Evolutionary conservation across 2,888 invertebrate species (phyloP).

Genomic region (Mesoligia furuncula): DNA sequence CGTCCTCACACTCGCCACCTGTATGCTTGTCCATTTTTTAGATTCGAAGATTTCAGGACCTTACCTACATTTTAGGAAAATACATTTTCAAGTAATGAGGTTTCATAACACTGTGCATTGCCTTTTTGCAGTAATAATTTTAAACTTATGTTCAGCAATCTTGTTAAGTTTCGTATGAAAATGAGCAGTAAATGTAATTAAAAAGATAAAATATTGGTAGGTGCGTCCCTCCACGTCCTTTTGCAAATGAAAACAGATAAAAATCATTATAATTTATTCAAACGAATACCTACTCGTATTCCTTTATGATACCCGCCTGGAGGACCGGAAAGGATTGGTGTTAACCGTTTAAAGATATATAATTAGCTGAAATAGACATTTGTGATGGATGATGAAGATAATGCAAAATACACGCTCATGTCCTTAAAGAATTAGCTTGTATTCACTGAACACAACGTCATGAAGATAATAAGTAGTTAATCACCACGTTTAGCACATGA

Average conservation of each 20-base stretch:
- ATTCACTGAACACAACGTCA: neutral
- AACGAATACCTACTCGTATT: slow-evolving; percentile 11
- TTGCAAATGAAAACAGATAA: slow-evolving; percentile 3
- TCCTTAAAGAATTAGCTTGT: neutral
- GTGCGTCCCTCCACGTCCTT: neutral
- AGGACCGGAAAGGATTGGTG: neutral
- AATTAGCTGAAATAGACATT: neutral
- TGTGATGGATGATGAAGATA: neutral
- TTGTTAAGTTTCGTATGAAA: neutral
- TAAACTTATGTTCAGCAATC: neutral
- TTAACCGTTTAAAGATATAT: neutral
- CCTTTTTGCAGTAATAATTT: too few species aligned
- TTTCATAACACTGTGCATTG: too few species aligned
- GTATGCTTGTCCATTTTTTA: neutral
- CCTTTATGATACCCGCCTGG: neutral
- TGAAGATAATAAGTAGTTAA: neutral
- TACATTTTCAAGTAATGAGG: neutral
- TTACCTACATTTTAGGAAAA: too few species aligned
- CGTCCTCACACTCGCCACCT: too few species aligned
- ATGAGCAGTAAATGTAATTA: slow-evolving; percentile 6
- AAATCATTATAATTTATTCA: slow-evolving; percentile 28
- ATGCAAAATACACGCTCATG: neutral
- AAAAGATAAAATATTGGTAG: slow-evolving; percentile 13
- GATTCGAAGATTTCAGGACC: too few species aligned
- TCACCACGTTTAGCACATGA: neutral